Conservation (phyloP, 2,113 vertebrate genomes). For the Zingel zingel region DNA sequence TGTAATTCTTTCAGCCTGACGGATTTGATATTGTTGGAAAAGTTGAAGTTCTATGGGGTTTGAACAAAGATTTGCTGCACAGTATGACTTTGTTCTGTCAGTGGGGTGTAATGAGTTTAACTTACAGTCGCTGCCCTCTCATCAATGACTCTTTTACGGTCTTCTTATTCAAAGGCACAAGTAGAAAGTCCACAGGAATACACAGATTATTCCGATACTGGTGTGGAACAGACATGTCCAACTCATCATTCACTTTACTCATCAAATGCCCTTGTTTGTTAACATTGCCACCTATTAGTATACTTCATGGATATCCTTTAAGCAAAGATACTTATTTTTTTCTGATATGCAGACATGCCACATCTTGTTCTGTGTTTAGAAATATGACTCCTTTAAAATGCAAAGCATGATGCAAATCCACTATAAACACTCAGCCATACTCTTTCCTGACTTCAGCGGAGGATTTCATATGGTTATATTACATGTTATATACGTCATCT, state of each 20-base stretch:
- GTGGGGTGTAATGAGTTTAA: neutral
- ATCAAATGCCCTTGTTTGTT: neutral
- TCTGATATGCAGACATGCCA: neutral
- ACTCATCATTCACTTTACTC: neutral
- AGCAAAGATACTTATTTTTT: neutral
- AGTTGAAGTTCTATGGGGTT: neutral
- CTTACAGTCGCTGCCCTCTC: neutral
- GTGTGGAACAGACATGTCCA: too few relatives aligned
- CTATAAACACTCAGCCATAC: neutral
- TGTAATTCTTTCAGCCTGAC: neutral
- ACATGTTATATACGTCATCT: too few relatives aligned
- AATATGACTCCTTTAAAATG: neutral
- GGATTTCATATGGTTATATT: neutral
- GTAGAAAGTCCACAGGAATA: neutral
- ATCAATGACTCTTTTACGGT: neutral
- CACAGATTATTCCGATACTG: neutral
- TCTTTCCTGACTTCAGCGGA: neutral
- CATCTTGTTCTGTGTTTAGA: neutral
- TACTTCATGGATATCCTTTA: neutral
- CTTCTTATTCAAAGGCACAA: neutral
- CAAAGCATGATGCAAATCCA: neutral
- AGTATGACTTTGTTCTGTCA: neutral
- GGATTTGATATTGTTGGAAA: neutral
- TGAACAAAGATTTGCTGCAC: neutral
- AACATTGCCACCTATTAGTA: neutral